Base-by-base conservation (phyloP, 2,113 vertebrate genomes). In the Xiphias gladius region DNA sequence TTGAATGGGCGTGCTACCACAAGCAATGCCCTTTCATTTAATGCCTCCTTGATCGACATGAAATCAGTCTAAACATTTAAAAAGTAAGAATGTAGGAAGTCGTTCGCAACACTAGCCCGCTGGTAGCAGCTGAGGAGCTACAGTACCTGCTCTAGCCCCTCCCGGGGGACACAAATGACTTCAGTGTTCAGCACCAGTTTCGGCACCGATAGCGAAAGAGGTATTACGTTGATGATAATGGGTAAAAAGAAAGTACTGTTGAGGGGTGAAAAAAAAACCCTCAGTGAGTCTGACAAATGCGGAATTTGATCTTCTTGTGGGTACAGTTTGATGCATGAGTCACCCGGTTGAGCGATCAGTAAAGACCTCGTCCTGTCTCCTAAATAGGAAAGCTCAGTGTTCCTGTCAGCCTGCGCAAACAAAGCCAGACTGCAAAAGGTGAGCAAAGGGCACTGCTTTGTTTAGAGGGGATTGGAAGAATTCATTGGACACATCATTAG, bases 1-100 rank as follows among this genome's bases (percentile, higher is more conserved):
- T 63, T 80, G 75, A 76, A 87, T 84, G 41, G 37, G 14, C 26
- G 26, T 19, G 43, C 62, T 71, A 62, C 67, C 41, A 43, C 63
- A 54, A 69, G 73, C 58, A 22, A 43, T 43, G 46, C 52, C 41
- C 54, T 57, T 32, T 55, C 46, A 62, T 32, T 52, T n/a, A 20
- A 24, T 50, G 74, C 5, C 2, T 68, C 7, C 43, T 8, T 58
- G 65, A 74, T 41, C 70, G 59, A 70, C 8, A 74, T 32, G 50
- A 50, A 80, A 64, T 50, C 46, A 41, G 61, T 63, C 41, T 19
- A 30, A 24, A 66, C 1, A 28, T n/a, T 13, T 11, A 54, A 63
- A 46, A 32, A 39, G 13, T n/a, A 19, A 9, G 11, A 61, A 52
- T 57, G 43, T n/a, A 2, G 50, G 59, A 30, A 79, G 35, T 46